Evolutionary conservation across 2,797 vertebrate genomes (phyloP).

Genomic region (Mergus octosetaceus): DNA sequence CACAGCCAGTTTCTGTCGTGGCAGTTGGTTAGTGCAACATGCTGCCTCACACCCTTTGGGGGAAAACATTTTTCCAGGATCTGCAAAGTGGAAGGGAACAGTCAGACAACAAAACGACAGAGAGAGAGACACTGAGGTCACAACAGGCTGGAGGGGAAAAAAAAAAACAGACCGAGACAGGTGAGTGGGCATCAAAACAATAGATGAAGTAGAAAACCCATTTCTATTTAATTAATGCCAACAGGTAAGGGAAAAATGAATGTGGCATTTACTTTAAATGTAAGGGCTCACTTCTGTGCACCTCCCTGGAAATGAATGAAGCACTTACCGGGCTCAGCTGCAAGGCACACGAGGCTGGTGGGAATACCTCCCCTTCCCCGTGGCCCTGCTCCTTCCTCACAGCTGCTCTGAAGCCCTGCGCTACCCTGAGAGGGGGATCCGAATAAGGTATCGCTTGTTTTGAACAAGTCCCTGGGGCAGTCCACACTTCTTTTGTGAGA

Average conservation of each 20-base stretch:
- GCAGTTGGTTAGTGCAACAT: background rate
- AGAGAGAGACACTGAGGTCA: background rate
- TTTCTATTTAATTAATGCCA: background rate
- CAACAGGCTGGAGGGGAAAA: background rate
- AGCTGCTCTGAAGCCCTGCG: fast-evolving
- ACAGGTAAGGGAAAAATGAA: background rate
- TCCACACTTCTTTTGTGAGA: background rate
- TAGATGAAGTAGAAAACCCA: background rate
- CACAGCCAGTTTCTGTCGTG: background rate
- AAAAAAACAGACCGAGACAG: background rate
- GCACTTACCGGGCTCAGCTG: background rate
- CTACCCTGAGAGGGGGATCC: background rate
- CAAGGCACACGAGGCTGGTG: fast-evolving
- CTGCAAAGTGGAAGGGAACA: background rate
- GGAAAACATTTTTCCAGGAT: background rate
- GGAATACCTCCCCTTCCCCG: background rate
- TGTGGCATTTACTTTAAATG: background rate
- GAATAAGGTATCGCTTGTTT: background rate
- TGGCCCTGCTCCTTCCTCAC: background rate
- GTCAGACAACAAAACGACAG: background rate
- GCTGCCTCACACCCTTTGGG: background rate
- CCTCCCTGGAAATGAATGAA: background rate
- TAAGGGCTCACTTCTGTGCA: background rate
- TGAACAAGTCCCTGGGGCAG: background rate
- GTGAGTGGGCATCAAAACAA: background rate